A percentile compares a stretch with the other conserved stretches of the same genome.
phyloP scores from a whole-genome alignment of 1,140 invertebrate genomes.

The Cheumatopsyche charites region DNA sequence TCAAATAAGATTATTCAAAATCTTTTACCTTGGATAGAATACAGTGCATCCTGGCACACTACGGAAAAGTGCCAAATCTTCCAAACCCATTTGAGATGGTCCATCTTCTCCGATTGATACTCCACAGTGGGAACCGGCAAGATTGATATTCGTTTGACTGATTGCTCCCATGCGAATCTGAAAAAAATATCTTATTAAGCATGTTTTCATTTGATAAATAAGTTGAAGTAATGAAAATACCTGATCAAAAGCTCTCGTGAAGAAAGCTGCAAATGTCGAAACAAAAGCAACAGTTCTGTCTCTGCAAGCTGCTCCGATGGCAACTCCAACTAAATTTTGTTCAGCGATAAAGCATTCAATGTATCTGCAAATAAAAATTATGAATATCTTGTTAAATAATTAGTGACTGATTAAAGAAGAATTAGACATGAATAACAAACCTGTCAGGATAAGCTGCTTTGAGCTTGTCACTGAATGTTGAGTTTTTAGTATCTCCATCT shows the following conservation, averaged over 20 bases:
- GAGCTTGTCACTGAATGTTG: slow-evolving; percentile 94
- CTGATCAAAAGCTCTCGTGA: slow-evolving; percentile 95
- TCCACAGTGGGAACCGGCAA: slow-evolving; percentile 94
- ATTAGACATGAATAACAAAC: slow-evolving; percentile 50
- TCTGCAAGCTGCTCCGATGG: slow-evolving; percentile 89
- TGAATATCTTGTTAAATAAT: not conserved
- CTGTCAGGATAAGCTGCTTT: slow-evolving; percentile 73
- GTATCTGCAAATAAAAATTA: slow-evolving; percentile 65
- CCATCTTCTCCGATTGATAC: slow-evolving; percentile 97
- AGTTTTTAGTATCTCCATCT: slow-evolving; percentile 98
- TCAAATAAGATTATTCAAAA: too few relatives aligned
- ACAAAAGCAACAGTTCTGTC: slow-evolving; percentile 89
- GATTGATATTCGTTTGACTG: slow-evolving; percentile 97
- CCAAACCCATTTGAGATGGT: slow-evolving; percentile 99
- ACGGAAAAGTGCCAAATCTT: slow-evolving; percentile 97
- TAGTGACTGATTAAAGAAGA: not conserved
- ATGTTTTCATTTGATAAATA: not conserved
- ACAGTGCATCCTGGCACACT: slow-evolving; percentile 89
- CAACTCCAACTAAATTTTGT: slow-evolving; percentile 96
- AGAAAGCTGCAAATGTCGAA: slow-evolving; percentile 98
- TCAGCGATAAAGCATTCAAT: slow-evolving; percentile 99
- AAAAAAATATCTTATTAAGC: slow-evolving; percentile 28
- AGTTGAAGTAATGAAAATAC: slow-evolving; percentile 54
- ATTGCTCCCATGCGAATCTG: slow-evolving; percentile 98
- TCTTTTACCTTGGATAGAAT: slow-evolving; percentile 91